Evolutionary conservation across 2,797 vertebrate genomes (phyloP), one percentile per base, ranked within the genome.

Genomic region (Emydoidea blandingii): DNA sequence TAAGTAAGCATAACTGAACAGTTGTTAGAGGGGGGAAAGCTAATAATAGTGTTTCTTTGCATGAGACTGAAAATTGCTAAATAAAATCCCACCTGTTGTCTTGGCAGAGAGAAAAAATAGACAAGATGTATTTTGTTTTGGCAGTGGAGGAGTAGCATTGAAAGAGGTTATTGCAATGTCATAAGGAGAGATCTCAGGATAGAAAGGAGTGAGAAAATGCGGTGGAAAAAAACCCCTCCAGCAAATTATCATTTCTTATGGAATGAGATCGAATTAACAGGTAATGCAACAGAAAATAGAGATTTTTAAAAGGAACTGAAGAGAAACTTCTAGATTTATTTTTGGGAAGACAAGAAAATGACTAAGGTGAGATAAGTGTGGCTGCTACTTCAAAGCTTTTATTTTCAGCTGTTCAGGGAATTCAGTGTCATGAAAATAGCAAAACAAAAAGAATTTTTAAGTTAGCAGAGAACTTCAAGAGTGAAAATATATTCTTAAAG

Each of bases 341-440:
- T 86, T 93, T 79, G 50, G 89, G 27, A 93, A 79, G 53, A 12
- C 31, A 89, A 76, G 5, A 90, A 86, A 65, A 8, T 90, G 19
- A 82, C 62, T 78, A 78, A 49, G 18, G 56, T 54, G 81, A 86
- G 94, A 87, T n/a, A n/a, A 87, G 78, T 5, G 57, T 65, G 16
- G 7, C 52, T 59, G 94, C 81, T 90, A 62, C 47, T 86, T 94
- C 93, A 91, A 37, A 83, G 29, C 2, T 21, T 95, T 90, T 79
- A 80, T 47, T 76, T 94, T 41, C 89, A 96, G 96, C 94, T 94
- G 93, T 93, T 94, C 79, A 74, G 86, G 80, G 41, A 90, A 91
- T 49, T 85, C 34, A 90, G 8, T 14, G 74, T 29, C 79, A 92
- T 92, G 56, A 91, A 93, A 96, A 91, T 41, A 94, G 31, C 5